Evolutionary conservation across 1,140 invertebrate species (phyloP), one percentile per base, ranked within the genome.

Genomic region (Drosophila obscura): DNA sequence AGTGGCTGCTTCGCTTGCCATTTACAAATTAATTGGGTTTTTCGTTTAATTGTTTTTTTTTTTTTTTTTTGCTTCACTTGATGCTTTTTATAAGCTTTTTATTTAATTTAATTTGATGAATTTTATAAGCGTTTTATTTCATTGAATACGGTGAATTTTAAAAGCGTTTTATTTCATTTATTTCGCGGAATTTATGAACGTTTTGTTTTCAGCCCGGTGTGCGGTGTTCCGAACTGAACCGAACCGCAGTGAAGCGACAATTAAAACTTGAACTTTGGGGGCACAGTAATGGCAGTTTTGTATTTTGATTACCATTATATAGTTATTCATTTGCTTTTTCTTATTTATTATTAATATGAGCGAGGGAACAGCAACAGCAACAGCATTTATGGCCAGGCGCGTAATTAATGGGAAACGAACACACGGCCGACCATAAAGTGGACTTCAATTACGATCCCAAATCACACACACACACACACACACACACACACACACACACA

Each of bases 381-480:
- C 60, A 55, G n/a, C 72, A 51, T 66, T 72, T 59, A 62, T 67
- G 66, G 72, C 46, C 60, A 41, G 31, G 44, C 51, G 66, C 71
- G 62, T 76, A 83, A 84, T 84, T 84, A 83, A 83, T 83, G 77
- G 61, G 50, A 51, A 82, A 73, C 48, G 68, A 69, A 78, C 74
- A 82, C 75, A 78, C 65, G 55, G 57, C 43, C 50, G 72, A 8
- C 66, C 73, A 77, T 76, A 84, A 84, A 84, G 57, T 77, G 61
- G 68, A 85, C 76, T 76, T 84, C 65, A 75, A 83, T 83, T 79
- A 53, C 71, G 71, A 63, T 64, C 24, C 28, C 55, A 56, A 65
- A 52, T 73, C 31, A 50, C 61, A 65, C 46, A 24, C 56, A 59
- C 56, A 64, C 49, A 53, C 49, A 51, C 50, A 50, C 35, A 56